phyloP scores from a whole-genome alignment of 2,797 vertebrate genomes.

The Enteromius afrohamiltoni region DNA sequence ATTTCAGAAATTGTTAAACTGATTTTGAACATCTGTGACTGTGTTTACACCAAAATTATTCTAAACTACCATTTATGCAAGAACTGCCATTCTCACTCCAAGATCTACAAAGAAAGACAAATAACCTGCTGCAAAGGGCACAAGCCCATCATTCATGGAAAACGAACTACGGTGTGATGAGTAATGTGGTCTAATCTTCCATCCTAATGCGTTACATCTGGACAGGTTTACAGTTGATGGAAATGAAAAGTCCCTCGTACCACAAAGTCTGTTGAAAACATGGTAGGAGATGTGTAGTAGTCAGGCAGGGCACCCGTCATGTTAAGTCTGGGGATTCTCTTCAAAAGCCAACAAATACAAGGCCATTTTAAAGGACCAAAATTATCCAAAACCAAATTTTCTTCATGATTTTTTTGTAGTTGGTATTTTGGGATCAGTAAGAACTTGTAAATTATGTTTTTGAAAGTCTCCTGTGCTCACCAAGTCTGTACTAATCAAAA shows the following conservation, averaged over 20 bases:
- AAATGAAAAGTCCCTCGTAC: conserved; percentile 7
- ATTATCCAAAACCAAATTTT: neutral
- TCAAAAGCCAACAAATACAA: neutral
- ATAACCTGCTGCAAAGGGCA: neutral
- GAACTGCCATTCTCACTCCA: conserved; percentile 1
- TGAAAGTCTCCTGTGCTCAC: neutral
- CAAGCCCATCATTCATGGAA: conserved; percentile 16
- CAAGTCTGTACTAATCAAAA: neutral
- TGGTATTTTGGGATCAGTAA: neutral
- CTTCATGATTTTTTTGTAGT: neutral
- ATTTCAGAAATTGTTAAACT: neutral
- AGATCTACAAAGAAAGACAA: conserved; percentile 24
- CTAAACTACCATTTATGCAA: neutral
- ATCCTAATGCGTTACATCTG: conserved; percentile 18
- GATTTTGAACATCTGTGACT: conserved; percentile 5
- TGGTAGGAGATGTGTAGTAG: neutral
- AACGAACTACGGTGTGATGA: conserved; percentile 2
- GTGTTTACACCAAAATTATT: neutral
- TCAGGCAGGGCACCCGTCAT: neutral
- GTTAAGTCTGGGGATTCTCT: conserved; percentile 9
- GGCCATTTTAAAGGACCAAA: neutral
- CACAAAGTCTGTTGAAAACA: conserved; percentile 11
- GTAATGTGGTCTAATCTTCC: conserved; percentile 28
- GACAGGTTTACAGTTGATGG: conserved; percentile 26
- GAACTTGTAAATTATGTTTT: neutral